A percentile compares a stretch with the other conserved stretches of the same genome.
Evolutionary conservation across 2,888 invertebrate genomes (phyloP).

Genomic region (Heliconius hortense): DNA sequence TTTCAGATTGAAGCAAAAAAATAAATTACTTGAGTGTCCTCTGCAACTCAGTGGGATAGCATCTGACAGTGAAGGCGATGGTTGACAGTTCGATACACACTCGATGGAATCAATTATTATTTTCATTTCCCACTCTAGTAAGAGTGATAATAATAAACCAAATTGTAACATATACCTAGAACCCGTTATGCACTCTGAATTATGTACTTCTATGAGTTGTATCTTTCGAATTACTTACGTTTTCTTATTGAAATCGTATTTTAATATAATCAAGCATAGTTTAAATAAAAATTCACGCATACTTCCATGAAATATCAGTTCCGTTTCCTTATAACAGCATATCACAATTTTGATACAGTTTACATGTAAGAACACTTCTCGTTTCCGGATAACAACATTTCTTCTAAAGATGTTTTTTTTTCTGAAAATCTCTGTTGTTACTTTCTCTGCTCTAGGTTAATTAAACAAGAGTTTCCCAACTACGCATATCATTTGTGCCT

Average conservation of each 20-base stretch:
- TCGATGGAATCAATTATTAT: background rate
- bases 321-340: background rate
- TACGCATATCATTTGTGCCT: background rate
- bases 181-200: too few species aligned
- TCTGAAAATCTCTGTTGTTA: background rate
- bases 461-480: too few species aligned
- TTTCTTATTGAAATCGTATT: too few species aligned
- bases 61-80: too few species aligned
- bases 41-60: too few species aligned
- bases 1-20: too few species aligned
- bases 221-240: too few species aligned
- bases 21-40: too few species aligned
- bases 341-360: background rate
- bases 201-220: too few species aligned
- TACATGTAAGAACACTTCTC: background rate
- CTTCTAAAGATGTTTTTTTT: background rate
- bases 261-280: background rate
- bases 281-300: background rate
- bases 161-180: background rate
- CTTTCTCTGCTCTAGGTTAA: background rate
- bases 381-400: background rate
- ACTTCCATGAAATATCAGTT: background rate
- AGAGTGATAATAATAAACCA: background rate
- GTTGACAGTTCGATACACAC: background rate
- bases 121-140: background rate